Evolutionary conservation across 2,888 invertebrate genomes (phyloP).

Genomic region (Plusia festucae): DNA sequence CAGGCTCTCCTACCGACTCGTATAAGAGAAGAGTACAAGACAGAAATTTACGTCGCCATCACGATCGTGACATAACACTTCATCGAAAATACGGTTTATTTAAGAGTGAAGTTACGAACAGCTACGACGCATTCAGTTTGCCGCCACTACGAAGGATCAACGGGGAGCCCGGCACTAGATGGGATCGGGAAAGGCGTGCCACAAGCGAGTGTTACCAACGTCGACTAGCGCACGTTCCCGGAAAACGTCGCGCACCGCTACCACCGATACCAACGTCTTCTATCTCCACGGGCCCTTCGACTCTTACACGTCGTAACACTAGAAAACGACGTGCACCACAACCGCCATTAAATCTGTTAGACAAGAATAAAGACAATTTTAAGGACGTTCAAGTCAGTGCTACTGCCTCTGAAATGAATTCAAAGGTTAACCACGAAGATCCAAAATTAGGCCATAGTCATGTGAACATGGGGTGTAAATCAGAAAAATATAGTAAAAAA

Average conservation of each 20-base stretch:
- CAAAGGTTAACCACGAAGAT: conserved; percentile 49
- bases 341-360: conserved; percentile 77
- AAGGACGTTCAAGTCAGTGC: conserved; percentile 29
- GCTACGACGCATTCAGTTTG: conserved; percentile 81
- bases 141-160: conserved; percentile 67
- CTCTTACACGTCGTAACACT: conserved; percentile 61
- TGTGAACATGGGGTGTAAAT: conserved; percentile 62
- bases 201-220: conserved; percentile 91
- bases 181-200: conserved; percentile 86
- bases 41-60: conserved; percentile 88
- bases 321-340: conserved; percentile 89
- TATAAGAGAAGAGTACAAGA: conserved; percentile 90
- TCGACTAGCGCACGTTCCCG: conserved; percentile 92
- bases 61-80: conserved; percentile 90
- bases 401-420: conserved; percentile 63
- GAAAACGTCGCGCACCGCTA: conserved; percentile 93
- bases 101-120: conserved; percentile 66
- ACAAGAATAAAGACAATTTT: conserved; percentile 62
- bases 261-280: conserved; percentile 88
- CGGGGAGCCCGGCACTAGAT: conserved; percentile 58
- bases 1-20: conserved; percentile 90
- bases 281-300: conserved; percentile 73
- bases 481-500: conserved; percentile 74
- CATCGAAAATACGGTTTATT: conserved; percentile 91
- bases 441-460: conserved; percentile 43